Evolutionary conservation across 2,113 vertebrate species (phyloP).

Genomic region (Tachuris rubrigastra): DNA sequence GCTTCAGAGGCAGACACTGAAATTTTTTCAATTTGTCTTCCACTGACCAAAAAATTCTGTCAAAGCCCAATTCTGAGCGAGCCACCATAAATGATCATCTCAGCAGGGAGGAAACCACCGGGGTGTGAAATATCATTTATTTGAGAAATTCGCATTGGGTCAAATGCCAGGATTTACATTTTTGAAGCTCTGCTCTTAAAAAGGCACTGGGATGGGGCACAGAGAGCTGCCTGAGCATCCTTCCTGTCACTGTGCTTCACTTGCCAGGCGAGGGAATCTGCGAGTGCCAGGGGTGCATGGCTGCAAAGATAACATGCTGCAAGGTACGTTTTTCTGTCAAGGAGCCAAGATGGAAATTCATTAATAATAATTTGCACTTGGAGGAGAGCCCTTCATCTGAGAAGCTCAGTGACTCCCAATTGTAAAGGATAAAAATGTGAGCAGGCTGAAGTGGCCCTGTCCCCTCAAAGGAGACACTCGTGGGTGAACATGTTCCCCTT

Average conservation of each 20-base stretch:
- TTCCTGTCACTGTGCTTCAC: not conserved
- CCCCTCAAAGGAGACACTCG: fast-evolving
- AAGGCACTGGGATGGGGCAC: not conserved
- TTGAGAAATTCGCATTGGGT: not conserved
- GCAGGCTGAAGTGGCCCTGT: not conserved
- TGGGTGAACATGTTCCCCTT: fast-evolving
- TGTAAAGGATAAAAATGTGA: not conserved
- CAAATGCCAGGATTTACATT: constrained; percentile 48
- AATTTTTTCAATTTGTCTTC: constrained; percentile 41
- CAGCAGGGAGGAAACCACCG: constrained; percentile 16
- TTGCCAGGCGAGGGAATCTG: not conserved
- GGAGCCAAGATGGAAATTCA: not conserved
- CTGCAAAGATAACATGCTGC: not conserved
- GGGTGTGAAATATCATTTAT: constrained; percentile 62
- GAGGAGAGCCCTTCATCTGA: not conserved
- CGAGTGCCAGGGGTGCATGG: not conserved
- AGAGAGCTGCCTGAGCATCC: not conserved
- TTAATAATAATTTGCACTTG: not conserved
- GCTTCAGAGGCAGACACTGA: not conserved
- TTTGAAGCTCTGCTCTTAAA: not conserved
- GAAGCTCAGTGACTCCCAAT: not conserved
- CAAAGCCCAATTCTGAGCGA: constrained; percentile 5
- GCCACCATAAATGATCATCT: constrained; percentile 4
- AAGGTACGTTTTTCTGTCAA: not conserved
- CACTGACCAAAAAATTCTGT: not conserved